phyloP scores from a whole-genome alignment of 2,888 invertebrate species.

The Dicycla oo region DNA sequence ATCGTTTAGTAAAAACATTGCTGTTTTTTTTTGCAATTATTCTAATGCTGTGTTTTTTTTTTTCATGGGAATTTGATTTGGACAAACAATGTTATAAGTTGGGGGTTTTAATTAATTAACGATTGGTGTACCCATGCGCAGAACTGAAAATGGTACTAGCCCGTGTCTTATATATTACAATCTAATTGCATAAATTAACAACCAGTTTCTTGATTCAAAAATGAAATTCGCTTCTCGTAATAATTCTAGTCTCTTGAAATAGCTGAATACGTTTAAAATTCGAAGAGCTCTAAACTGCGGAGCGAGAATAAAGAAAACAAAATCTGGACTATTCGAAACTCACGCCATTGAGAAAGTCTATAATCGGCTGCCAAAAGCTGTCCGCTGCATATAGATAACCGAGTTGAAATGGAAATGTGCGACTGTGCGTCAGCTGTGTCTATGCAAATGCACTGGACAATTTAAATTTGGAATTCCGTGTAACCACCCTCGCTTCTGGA shows the following conservation, averaged over 20 bases:
- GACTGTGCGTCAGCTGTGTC: constrained; percentile 75
- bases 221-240: background rate
- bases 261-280: constrained; percentile 9
- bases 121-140: too few relatives aligned
- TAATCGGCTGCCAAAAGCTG: constrained; percentile 71
- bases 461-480: constrained; percentile 75
- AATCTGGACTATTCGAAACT: constrained; percentile 41
- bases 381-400: constrained; percentile 68
- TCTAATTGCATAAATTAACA: background rate
- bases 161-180: background rate
- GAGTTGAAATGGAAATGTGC: constrained; percentile 73
- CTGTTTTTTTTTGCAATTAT: too few relatives aligned
- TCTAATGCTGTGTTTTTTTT: too few relatives aligned
- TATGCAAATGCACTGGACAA: constrained; percentile 78
- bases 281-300: background rate
- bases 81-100: background rate
- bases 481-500: constrained; percentile 57
- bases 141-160: too few relatives aligned
- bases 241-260: constrained; percentile 3
- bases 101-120: background rate
- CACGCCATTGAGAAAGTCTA: constrained; percentile 45
- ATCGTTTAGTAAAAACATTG: background rate
- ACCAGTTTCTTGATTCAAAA: background rate
- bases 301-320: constrained; percentile 24
- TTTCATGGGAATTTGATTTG: background rate